phyloP scores from a whole-genome alignment of 2,113 vertebrate genomes.

The Coptodon rendalli region DNA sequence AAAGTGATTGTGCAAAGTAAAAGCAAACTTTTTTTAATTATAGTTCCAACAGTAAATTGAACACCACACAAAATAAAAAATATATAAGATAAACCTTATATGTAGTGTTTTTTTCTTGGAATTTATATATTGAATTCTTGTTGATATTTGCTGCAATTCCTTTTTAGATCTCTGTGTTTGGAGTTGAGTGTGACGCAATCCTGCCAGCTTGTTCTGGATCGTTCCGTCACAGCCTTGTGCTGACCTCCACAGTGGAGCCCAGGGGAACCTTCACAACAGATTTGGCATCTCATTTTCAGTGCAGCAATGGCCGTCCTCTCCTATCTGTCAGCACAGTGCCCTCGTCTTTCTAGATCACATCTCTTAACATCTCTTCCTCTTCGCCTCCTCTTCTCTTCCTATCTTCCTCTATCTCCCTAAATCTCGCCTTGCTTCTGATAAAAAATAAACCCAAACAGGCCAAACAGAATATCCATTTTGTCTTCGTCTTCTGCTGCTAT shows the following conservation, averaged over 20 bases:
- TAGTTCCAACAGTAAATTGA: neutral
- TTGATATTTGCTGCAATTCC: neutral
- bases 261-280: slow-evolving; percentile 74
- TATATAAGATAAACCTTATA: neutral
- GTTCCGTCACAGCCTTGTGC: slow-evolving; percentile 50
- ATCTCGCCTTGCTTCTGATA: slow-evolving; percentile 4
- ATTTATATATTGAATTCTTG: neutral
- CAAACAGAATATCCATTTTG: neutral
- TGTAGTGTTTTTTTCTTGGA: neutral
- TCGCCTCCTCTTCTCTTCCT: neutral
- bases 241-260: slow-evolving; percentile 69
- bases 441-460: neutral
- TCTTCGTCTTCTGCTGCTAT: neutral
- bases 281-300: slow-evolving; percentile 64
- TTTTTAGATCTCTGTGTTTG: neutral
- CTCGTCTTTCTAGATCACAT: slow-evolving; percentile 67
- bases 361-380: slow-evolving; percentile 55
- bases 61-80: neutral
- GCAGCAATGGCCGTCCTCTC: slow-evolving; percentile 68
- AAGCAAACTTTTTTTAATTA: neutral
- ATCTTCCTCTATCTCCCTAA: slow-evolving; percentile 18
- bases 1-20: neutral
- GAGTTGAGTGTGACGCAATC: slow-evolving; percentile 12
- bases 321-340: slow-evolving; percentile 63
- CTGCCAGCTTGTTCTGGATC: slow-evolving; percentile 34